These are phyloP conservation scores for Lutjanus erythropterus DNA, from an alignment of 2,113 vertebrate genomes.

Conservation along the genomic window DNA sequence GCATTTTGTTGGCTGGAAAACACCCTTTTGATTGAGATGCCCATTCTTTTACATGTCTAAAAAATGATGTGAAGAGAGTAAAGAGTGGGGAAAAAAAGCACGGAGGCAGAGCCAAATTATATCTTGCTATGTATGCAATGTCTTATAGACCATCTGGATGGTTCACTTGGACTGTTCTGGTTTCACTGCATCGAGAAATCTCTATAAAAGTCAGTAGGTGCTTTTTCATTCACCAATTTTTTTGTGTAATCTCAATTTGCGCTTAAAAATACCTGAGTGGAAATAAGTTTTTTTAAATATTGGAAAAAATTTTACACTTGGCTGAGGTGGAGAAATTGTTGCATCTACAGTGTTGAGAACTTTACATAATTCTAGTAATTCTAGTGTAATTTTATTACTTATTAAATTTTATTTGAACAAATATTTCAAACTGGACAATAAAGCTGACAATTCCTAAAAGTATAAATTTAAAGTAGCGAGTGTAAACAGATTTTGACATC, in stretches of 20 bases:
- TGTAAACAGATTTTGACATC: too few species aligned
- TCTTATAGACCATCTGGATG: constrained; percentile 79
- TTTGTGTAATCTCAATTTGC: neutral
- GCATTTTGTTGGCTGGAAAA: constrained; percentile 73
- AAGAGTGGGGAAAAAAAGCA: constrained; percentile 52
- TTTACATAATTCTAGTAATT: too few species aligned
- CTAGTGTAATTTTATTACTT: too few species aligned
- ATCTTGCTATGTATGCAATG: constrained; percentile 65
- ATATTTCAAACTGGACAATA: too few species aligned
- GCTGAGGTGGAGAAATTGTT: neutral
- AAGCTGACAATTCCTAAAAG: too few species aligned
- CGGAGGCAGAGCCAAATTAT: constrained; percentile 70
- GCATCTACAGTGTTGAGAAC: too few species aligned
- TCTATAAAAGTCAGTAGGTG: constrained; percentile 11
- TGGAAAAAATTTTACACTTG: neutral
- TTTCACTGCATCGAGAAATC: constrained; percentile 54
- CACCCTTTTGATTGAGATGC: constrained; percentile 77
- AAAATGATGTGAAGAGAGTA: constrained; percentile 66
- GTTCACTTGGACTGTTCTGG: constrained; percentile 50
- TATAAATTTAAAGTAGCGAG: too few species aligned
- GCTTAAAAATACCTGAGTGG: neutral
- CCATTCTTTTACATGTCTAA: constrained; percentile 79
- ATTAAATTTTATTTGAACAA: too few species aligned
- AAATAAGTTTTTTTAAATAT: neutral
- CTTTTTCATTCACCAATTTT: neutral